A percentile compares a stretch with the other conserved stretches of the same genome.
These are phyloP conservation scores for Sinella curviseta DNA, from an alignment of 1,140 invertebrate genomes.

Conservation along the genomic window DNA sequence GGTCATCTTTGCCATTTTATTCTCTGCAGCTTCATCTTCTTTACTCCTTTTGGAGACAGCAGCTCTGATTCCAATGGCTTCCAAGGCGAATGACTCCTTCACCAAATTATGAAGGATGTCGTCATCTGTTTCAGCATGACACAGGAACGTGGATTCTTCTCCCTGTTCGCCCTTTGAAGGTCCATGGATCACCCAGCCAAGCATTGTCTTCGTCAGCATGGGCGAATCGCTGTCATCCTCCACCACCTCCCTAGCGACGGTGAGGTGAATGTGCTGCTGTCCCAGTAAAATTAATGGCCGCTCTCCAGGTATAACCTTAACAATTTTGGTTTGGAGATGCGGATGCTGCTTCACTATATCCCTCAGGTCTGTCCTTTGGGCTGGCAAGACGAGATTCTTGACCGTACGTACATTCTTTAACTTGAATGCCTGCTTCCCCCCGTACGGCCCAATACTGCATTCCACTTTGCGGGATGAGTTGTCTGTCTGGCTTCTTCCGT, in stretches of 20 bases:
- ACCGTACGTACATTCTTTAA: neutral
- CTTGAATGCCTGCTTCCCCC: neutral
- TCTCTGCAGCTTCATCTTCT: neutral
- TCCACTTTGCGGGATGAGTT: neutral
- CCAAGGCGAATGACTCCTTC: constrained; percentile 1
- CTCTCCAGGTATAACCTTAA: no score
- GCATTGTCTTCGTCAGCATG: neutral
- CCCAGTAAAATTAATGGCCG: neutral
- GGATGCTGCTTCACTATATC: no score
- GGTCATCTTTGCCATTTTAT: neutral
- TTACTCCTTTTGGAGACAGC: neutral
- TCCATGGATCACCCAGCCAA: neutral
- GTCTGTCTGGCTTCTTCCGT: neutral
- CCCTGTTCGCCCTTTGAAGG: neutral
- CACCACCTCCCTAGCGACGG: neutral
- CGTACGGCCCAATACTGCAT: neutral
- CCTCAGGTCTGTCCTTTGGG: neutral
- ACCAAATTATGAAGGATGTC: neutral
- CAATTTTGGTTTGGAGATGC: no score
- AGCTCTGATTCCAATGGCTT: neutral
- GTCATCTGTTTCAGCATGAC: neutral
- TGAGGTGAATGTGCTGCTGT: neutral
- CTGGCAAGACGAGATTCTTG: neutral
- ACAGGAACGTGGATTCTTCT: neutral
- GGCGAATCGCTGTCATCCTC: neutral